These are phyloP conservation scores for Bothrops jararaca DNA, from an alignment of 2,113 vertebrate genomes.

Conservation along the genomic window DNA sequence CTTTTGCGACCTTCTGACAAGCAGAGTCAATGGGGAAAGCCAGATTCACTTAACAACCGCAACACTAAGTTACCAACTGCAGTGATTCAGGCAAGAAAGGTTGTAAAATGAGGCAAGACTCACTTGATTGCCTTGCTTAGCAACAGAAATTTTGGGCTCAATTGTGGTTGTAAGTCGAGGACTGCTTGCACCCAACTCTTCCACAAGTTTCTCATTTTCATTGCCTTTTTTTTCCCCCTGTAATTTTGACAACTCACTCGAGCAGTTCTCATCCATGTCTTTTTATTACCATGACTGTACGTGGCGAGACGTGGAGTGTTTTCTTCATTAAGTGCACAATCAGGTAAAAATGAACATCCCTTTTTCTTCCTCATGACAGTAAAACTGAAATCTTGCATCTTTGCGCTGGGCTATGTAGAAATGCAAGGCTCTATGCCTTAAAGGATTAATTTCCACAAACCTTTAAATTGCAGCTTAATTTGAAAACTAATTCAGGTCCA, in stretches of 20 bases:
- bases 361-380: not conserved
- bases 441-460: slow-evolving; percentile 88
- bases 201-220: fast-evolving
- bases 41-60: too few species aligned
- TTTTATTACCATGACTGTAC: slow-evolving; percentile 5
- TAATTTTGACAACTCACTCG: not conserved
- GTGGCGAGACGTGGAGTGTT: not conserved
- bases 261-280: not conserved
- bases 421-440: slow-evolving; percentile 75
- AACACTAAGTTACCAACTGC: too few species aligned
- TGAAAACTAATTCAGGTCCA: slow-evolving; percentile 95
- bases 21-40: too few species aligned
- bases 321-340: slow-evolving; percentile 15
- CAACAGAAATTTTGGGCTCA: too few species aligned
- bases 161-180: too few species aligned
- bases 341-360: slow-evolving; percentile 24
- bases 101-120: too few species aligned
- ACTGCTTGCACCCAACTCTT: too few species aligned
- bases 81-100: too few species aligned
- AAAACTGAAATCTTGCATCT: slow-evolving; percentile 59
- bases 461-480: slow-evolving; percentile 94
- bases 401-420: slow-evolving; percentile 62
- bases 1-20: too few species aligned
- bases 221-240: not conserved
- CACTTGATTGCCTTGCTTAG: too few species aligned